Conservation (phyloP, 2,113 vertebrate species). For the Orycteropus afer region DNA sequence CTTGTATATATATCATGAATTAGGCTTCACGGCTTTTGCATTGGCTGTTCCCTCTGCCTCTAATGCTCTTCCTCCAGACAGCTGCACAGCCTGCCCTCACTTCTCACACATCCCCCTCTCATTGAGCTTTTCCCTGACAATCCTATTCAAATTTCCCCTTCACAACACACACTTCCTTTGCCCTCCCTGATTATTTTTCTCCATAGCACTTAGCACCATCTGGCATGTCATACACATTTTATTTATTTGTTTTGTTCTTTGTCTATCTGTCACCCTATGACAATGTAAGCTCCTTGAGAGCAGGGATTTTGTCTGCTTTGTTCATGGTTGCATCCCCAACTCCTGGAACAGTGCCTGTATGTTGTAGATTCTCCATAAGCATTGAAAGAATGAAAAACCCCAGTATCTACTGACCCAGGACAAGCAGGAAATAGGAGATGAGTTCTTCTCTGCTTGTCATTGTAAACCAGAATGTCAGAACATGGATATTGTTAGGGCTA, state of each 20-base stretch:
- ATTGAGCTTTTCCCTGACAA: neutral
- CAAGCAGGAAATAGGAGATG: neutral
- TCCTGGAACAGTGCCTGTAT: neutral
- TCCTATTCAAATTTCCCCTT: neutral
- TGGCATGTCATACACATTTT: neutral
- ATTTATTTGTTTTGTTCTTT: neutral
- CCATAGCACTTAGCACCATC: neutral
- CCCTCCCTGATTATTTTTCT: neutral
- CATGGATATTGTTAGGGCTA: neutral
- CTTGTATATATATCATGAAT: accelerated
- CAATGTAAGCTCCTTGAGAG: neutral
- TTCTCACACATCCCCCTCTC: neutral
- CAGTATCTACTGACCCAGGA: too few relatives aligned
- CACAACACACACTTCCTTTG: neutral
- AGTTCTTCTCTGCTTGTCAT: neutral
- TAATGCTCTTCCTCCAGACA: neutral
- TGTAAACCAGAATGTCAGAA: neutral
- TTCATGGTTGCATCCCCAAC: neutral
- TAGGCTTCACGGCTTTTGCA: neutral
- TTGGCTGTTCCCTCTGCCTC: neutral
- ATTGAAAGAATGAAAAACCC: neutral
- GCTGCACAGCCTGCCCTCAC: neutral
- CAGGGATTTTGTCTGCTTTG: neutral
- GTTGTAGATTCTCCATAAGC: neutral
- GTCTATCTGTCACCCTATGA: neutral